These are phyloP conservation scores for Carassius carassius DNA, from an alignment of 2,113 vertebrate genomes.

Conservation along the genomic window DNA sequence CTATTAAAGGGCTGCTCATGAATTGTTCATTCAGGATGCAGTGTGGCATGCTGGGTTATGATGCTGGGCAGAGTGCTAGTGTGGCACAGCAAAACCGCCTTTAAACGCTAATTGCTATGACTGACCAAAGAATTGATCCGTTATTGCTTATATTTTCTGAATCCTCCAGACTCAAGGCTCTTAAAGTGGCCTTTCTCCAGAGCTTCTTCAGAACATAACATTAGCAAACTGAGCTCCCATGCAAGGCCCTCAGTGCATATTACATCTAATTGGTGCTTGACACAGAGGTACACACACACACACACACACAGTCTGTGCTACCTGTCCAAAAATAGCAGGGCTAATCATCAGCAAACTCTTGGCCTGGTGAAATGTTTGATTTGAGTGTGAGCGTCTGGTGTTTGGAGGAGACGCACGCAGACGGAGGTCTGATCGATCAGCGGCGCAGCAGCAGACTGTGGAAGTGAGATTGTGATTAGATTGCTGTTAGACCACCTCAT, in stretches of 20 bases:
- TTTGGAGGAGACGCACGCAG: conserved; percentile 1
- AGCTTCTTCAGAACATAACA: conserved; percentile 7
- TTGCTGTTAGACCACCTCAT: conserved; percentile 21
- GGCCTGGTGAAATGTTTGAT: not conserved
- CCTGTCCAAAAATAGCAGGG: not conserved
- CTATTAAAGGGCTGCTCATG: conserved; percentile 57
- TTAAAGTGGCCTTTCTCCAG: not conserved
- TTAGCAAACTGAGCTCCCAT: conserved; percentile 15
- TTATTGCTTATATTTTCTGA: conserved; percentile 35
- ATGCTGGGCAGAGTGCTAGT: conserved; percentile 30
- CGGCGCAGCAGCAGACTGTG: conserved; percentile 5
- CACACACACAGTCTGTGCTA: not conserved
- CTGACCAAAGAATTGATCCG: conserved; percentile 51
- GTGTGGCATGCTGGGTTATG: conserved; percentile 39
- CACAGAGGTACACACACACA: not conserved
- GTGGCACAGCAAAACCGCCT: conserved; percentile 27
- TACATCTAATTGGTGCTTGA: conserved; percentile 30
- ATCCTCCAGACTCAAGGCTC: not conserved
- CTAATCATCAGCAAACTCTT: not conserved
- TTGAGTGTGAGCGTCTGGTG: not conserved
- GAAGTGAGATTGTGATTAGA: conserved; percentile 50
- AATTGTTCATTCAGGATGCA: conserved; percentile 57
- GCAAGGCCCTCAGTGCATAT: conserved; percentile 3
- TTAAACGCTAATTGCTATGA: conserved; percentile 43
- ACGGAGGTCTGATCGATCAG: conserved; percentile 38